These are phyloP conservation scores for Grus americana DNA, from an alignment of 2,113 vertebrate genomes.

Conservation along the genomic window DNA sequence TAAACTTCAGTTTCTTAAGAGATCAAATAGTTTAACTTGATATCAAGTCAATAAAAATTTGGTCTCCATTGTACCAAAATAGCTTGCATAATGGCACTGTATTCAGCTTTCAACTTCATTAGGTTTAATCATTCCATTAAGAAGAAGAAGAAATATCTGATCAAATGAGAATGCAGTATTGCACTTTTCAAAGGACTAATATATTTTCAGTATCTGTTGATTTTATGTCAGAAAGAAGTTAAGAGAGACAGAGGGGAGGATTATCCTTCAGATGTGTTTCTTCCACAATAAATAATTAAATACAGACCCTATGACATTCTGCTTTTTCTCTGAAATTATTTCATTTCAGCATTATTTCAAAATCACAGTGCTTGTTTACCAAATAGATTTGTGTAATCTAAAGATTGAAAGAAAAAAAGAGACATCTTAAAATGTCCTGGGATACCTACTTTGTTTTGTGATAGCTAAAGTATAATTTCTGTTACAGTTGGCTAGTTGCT, in stretches of 20 bases:
- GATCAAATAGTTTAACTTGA: slow-evolving; percentile 3
- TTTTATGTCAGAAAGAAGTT: neutral
- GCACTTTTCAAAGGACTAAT: neutral
- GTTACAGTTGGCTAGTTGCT: neutral
- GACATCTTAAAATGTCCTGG: neutral
- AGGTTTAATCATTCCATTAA: neutral
- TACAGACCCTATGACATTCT: neutral
- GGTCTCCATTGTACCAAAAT: neutral
- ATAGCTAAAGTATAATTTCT: neutral
- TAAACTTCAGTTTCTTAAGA: neutral
- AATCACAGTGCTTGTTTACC: neutral
- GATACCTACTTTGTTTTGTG: neutral
- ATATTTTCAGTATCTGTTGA: neutral
- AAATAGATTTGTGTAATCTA: neutral
- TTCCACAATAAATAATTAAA: neutral
- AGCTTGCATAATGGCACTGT: neutral
- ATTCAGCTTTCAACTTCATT: neutral
- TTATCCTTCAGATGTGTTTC: neutral
- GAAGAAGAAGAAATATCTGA: neutral
- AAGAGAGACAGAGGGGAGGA: neutral
- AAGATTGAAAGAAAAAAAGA: neutral
- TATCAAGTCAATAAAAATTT: slow-evolving; percentile 27
- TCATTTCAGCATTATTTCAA: neutral
- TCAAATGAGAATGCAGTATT: neutral
- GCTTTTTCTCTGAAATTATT: neutral